phyloP scores from a whole-genome alignment of 2,888 invertebrate genomes.

The Epicampocera succincta region DNA sequence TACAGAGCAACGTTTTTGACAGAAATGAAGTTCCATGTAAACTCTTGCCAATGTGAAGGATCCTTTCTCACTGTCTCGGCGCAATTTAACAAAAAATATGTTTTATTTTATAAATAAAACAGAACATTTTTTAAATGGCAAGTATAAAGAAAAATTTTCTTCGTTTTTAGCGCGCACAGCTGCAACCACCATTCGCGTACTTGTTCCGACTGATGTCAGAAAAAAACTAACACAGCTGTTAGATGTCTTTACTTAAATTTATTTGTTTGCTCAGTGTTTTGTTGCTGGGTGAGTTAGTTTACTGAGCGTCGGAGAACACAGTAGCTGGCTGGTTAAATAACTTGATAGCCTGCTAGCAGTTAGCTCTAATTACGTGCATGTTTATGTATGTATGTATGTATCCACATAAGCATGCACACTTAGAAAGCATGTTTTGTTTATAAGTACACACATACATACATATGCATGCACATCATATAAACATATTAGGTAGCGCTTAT shows the following conservation, averaged over 20 bases:
- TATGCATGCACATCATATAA: too few species aligned
- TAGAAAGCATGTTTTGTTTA: too few species aligned
- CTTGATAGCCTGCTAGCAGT: slow-evolving; percentile 30
- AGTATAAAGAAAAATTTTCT: slow-evolving; percentile 34
- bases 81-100: slow-evolving; percentile 42
- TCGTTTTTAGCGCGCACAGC: slow-evolving; percentile 68
- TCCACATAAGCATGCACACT: too few species aligned
- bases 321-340: slow-evolving; percentile 39
- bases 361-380: slow-evolving; percentile 25
- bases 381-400: too few species aligned
- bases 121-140: slow-evolving; percentile 4
- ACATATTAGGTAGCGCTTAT: too few species aligned
- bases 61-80: slow-evolving; percentile 49
- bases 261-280: slow-evolving; percentile 47
- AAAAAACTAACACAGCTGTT: slow-evolving; percentile 53
- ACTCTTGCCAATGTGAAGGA: slow-evolving; percentile 8
- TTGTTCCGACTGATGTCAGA: slow-evolving; percentile 49
- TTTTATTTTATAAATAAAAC: slow-evolving; percentile 23
- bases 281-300: slow-evolving; percentile 34
- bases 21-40: neutral
- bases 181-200: slow-evolving; percentile 64
- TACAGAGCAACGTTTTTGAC: neutral
- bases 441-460: too few species aligned
- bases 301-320: neutral
- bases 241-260: slow-evolving; percentile 47